Percentiles rank a stretch among this genome's conserved stretches.
These are phyloP conservation scores for Brachypalpus laphriformis DNA, from an alignment of 2,888 invertebrate species.

Conservation along the genomic window DNA sequence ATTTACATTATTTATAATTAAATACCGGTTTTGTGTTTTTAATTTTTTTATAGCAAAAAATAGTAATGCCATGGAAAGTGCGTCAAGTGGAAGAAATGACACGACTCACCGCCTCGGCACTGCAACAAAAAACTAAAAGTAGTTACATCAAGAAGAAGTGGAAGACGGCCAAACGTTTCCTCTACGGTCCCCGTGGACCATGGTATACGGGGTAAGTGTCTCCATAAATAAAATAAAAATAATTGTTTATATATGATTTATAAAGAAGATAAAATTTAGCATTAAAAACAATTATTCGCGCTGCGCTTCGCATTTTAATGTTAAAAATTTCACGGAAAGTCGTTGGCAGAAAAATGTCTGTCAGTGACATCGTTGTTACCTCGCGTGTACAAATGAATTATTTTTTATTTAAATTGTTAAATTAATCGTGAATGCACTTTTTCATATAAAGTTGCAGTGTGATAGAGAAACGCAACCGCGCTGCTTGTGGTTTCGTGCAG, in stretches of 20 bases:
- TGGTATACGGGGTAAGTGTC: slow-evolving; percentile 82
- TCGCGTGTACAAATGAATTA: slow-evolving; percentile 28
- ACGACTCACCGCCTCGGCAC: slow-evolving; percentile 83
- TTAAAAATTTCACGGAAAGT: slow-evolving; percentile 30
- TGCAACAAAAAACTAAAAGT: slow-evolving; percentile 83
- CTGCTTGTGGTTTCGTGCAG: background rate
- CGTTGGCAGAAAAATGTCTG: background rate
- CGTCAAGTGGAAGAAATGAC: slow-evolving; percentile 84
- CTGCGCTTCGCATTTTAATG: slow-evolving; percentile 10
- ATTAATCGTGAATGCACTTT: slow-evolving; percentile 25
- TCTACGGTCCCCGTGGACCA: slow-evolving; percentile 84
- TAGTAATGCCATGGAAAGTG: slow-evolving; percentile 84
- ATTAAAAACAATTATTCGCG: slow-evolving; percentile 39
- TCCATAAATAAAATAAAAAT: background rate
- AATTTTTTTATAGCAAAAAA: slow-evolving; percentile 82
- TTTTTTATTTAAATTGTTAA: slow-evolving; percentile 3
- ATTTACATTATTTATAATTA: slow-evolving; percentile 23
- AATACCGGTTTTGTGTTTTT: slow-evolving; percentile 47
- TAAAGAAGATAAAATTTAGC: slow-evolving; percentile 21
- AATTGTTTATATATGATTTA: background rate
- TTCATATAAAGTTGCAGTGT: background rate
- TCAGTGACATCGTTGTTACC: slow-evolving; percentile 36
- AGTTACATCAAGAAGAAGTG: slow-evolving; percentile 84
- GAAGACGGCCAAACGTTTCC: slow-evolving; percentile 84
- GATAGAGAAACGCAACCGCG: background rate